phyloP scores from a whole-genome alignment of 1,140 invertebrate species.

The Mamestra configurata region DNA sequence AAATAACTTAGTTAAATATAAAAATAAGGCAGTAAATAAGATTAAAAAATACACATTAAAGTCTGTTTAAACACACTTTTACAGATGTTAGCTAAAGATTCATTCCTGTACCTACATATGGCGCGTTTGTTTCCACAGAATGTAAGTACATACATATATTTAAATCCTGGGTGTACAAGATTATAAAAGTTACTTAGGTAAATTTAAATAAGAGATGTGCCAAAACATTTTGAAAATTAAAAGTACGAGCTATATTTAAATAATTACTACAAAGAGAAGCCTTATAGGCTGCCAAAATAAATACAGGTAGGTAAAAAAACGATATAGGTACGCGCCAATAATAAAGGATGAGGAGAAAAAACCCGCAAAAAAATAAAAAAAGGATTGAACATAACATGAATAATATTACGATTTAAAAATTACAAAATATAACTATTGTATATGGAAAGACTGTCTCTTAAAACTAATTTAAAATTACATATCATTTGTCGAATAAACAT shows the following conservation, averaged over 20 bases:
- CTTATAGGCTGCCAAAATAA: no score
- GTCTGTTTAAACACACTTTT: slow-evolving; percentile 7
- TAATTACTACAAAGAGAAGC: no score
- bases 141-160: no score
- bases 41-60: slow-evolving; percentile 18
- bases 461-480: slow-evolving; percentile 32
- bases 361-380: neutral
- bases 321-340: no score
- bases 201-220: no score
- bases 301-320: neutral
- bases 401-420: slow-evolving; percentile 39
- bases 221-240: no score
- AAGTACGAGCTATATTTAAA: no score
- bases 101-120: neutral
- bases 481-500: slow-evolving; percentile 40
- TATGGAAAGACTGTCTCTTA: slow-evolving; percentile 53
- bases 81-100: neutral
- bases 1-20: slow-evolving; percentile 32
- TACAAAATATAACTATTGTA: slow-evolving; percentile 43
- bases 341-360: neutral
- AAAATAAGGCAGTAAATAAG: slow-evolving; percentile 39
- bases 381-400: slow-evolving; percentile 12
- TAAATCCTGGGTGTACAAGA: neutral
- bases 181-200: neutral
- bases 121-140: neutral